A percentile compares a stretch with the other conserved stretches of the same genome.
phyloP scores from a whole-genome alignment of 1,140 invertebrate species.

The Drosophila malerkotliana region DNA sequence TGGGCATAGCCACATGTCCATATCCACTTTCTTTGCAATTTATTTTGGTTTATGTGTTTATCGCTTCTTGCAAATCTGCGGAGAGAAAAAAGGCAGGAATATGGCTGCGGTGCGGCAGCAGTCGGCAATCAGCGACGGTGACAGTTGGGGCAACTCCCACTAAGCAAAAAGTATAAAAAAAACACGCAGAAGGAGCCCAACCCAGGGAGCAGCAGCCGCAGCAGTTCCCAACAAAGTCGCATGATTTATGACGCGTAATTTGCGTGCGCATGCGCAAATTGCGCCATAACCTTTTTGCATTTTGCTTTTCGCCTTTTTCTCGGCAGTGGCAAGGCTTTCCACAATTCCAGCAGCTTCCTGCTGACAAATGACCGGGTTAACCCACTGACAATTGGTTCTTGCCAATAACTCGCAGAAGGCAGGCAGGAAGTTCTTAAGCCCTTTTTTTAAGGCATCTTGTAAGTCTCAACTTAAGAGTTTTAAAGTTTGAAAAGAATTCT shows the following conservation, averaged over 20 bases:
- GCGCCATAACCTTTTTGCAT: conserved; percentile 65
- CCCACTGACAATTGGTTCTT: conserved; percentile 37
- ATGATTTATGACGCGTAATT: conserved; percentile 81
- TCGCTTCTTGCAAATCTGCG: conserved; percentile 69
- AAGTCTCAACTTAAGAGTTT: neutral
- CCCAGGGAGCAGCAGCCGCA: conserved; percentile 40
- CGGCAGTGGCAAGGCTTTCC: neutral
- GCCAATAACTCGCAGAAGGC: neutral
- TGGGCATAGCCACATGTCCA: conserved; percentile 32
- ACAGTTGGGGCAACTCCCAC: conserved; percentile 74
- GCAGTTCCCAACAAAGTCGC: conserved; percentile 32
- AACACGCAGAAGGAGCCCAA: conserved; percentile 14
- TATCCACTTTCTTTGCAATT: conserved; percentile 76
- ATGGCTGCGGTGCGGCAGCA: conserved; percentile 46
- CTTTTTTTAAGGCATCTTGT: neutral
- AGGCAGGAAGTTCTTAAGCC: neutral
- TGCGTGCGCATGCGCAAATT: conserved; percentile 80
- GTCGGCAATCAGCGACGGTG: conserved; percentile 67
- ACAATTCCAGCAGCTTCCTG: conserved; percentile 61
- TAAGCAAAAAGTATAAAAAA: conserved; percentile 4
- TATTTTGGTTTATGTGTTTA: conserved; percentile 73
- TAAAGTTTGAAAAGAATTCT: neutral
- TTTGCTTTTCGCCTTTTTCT: neutral
- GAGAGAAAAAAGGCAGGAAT: conserved; percentile 2
- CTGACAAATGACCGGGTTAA: conserved; percentile 65